These are phyloP conservation scores for Nomada goodeniana DNA, from an alignment of 2,888 invertebrate species.

Conservation along the genomic window DNA sequence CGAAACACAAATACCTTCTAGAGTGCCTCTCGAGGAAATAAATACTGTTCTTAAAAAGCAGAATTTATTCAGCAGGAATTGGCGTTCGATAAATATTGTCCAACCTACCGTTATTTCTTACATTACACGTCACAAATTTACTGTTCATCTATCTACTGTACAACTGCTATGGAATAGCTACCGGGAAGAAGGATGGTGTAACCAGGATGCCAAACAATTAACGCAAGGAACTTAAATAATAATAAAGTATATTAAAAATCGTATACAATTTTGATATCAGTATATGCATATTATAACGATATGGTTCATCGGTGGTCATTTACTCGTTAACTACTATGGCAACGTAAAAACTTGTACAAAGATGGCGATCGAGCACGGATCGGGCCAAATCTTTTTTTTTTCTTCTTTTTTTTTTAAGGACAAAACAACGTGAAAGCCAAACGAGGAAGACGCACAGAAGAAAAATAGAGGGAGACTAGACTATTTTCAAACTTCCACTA, in stretches of 20 bases:
- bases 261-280: conserved; percentile 83
- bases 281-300: conserved; percentile 64
- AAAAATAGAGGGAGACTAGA: conserved; percentile 44
- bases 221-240: conserved; percentile 78
- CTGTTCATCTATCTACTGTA: neutral
- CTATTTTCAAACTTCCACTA: neutral
- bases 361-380: conserved; percentile 43
- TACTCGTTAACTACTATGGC: conserved; percentile 76
- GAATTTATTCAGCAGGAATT: neutral
- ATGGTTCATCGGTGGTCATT: conserved; percentile 70
- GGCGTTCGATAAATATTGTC: neutral
- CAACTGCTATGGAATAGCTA: neutral
- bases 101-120: conserved; percentile 14
- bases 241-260: conserved; percentile 84
- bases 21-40: too few species aligned
- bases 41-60: neutral
- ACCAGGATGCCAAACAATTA: conserved; percentile 55
- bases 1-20: conserved; percentile 11
- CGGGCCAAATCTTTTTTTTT: conserved; percentile 32
- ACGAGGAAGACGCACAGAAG: conserved; percentile 57
- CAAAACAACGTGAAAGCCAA: conserved; percentile 56
- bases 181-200: neutral
- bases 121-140: neutral
- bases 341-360: conserved; percentile 74
- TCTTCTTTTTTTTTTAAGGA: conserved; percentile 14